Evolutionary conservation across 1,140 invertebrate species (phyloP), one percentile per base, ranked within the genome.

Genomic region (Hesperophylax magnus): DNA sequence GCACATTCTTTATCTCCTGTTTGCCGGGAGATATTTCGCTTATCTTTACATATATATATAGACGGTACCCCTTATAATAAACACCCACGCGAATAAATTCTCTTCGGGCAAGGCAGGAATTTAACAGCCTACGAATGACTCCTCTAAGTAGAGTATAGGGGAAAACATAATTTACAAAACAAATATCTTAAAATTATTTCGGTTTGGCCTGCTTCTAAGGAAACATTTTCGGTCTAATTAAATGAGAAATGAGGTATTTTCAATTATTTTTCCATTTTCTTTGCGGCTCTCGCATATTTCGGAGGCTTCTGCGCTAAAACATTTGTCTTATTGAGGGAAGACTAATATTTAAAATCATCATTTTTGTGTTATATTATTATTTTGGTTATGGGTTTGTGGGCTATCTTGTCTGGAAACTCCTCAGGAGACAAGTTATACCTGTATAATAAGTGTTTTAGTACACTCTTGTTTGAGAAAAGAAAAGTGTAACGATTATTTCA

Each of bases 111-210:
- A 72, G 69, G 18, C 69, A 24, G 27, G 69, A 72, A 72, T 72
- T 72, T 72, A 72, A 72, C 69, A 72, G 69, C 47, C 47, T 53
- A 47, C 69, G 47, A 54, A 72, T 54, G 27, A 18, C 52, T 67
- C 27, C 31, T 47, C 63, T n/a, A 34, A 34, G 63, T 72, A 72
- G 53, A 15, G 72, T 58, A 76, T 18, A 58, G 24, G 56, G 72
- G 27, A 60, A 60, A 78, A 79, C 60, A 84, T 81, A 81, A 84
- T 81, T 81, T 84, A 84, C 80, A 84, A 81, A 81, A 81, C 82
- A 84, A 84, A 84, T 84, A 84, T 84, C 80, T 81, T 81, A 75
- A 81, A 84, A 81, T 81, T 81, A 84, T 84, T 81, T 81, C 82
- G 80, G 82, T 84, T 81, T 78, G 63, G 54, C 65, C 72, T 67